Base-by-base conservation (phyloP, 2,113 vertebrate genomes). In the Lagopus muta region DNA sequence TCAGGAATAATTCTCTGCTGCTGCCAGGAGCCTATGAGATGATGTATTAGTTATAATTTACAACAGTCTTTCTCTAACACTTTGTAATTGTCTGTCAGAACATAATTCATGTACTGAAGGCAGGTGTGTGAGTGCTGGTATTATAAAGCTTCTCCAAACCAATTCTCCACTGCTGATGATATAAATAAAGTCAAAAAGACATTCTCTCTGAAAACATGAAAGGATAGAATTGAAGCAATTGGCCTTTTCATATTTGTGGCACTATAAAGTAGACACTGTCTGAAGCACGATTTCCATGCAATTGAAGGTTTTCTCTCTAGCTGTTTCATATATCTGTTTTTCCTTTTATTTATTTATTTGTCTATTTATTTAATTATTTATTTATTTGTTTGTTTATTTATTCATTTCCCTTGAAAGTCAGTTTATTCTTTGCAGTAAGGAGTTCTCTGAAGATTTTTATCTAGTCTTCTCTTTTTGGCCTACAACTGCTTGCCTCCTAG, bases 241-340 rank as follows among this genome's bases (percentile, higher is more conserved):
- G 75, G 17, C 38, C 47, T 92, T 93, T 96, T 88, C 61, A 55
- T 66, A 70, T 60, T 60, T 93, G 43, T 71, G 75, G 61, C 61
- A 91, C 52, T 42, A 42, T 75, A 36, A 25, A 72, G 4, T 91
- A 84, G 65, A 89, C 42, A 73, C 64, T 54, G 6, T 82, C 85
- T 85, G 70, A 91, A 94, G 16, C 10, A 82, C 24, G 74, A 64
- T 96, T 96, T 97, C 74, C 50, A 61, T 89, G 47, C 27, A 96
- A 81, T 96, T 96, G 91, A 76, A 87, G 19, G 76, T 94, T 92
- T 94, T 13, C 61, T 95, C 92, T 92, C 65, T 75, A 40, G 10
- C 16, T 75, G 18, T 66, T 92, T 85, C 36, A 88, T 36, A 92
- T 88, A 52, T 19, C 14, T 48, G 8, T 48, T 9, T 42, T 76